A percentile compares a stretch with the other conserved stretches of the same genome.
Evolutionary conservation across 92 coral and sea anemone species (phyloP).

Genomic region (Metridium senile): DNA sequence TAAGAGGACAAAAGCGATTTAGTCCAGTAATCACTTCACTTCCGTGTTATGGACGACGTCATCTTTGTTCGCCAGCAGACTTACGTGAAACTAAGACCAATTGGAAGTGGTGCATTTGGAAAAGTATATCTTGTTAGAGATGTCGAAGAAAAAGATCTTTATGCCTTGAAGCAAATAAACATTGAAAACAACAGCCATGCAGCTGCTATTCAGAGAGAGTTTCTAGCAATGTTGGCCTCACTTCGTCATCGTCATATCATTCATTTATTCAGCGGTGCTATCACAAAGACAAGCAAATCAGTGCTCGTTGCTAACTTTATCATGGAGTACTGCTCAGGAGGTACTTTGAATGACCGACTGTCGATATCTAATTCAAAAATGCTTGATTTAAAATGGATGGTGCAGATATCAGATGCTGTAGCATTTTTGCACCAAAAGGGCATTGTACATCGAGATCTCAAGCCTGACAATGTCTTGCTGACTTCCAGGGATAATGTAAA

Average conservation of each 20-base stretch:
- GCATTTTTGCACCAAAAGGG: constrained; percentile 61
- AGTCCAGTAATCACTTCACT: too few relatives aligned
- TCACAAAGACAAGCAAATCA: constrained; percentile 24
- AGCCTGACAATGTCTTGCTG: constrained; percentile 81
- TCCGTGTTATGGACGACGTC: constrained; percentile 38
- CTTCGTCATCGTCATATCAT: constrained; percentile 41
- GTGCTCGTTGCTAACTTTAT: constrained; percentile 45
- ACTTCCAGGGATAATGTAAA: constrained; percentile 66
- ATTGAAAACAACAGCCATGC: constrained; percentile 38
- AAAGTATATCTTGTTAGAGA: constrained; percentile 38
- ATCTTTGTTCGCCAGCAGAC: constrained; percentile 39
- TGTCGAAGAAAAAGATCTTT: constrained; percentile 32
- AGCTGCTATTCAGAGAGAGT: constrained; percentile 30
- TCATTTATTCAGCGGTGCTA: constrained; percentile 38
- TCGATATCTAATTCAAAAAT: constrained; percentile 60
- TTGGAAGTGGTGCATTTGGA: constrained; percentile 51
- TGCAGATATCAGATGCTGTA: constrained; percentile 79
- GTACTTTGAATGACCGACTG: constrained; percentile 67
- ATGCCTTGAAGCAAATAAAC: constrained; percentile 48
- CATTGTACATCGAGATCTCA: constrained; percentile 83
- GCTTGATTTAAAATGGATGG: constrained; percentile 73
- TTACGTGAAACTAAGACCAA: constrained; percentile 25
- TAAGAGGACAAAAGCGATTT: too few relatives aligned
- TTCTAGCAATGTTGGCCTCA: constrained; percentile 38
- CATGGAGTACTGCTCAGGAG: constrained; percentile 81